phyloP scores from a whole-genome alignment of 2,797 vertebrate species.

The Sebastes melanostomus region DNA sequence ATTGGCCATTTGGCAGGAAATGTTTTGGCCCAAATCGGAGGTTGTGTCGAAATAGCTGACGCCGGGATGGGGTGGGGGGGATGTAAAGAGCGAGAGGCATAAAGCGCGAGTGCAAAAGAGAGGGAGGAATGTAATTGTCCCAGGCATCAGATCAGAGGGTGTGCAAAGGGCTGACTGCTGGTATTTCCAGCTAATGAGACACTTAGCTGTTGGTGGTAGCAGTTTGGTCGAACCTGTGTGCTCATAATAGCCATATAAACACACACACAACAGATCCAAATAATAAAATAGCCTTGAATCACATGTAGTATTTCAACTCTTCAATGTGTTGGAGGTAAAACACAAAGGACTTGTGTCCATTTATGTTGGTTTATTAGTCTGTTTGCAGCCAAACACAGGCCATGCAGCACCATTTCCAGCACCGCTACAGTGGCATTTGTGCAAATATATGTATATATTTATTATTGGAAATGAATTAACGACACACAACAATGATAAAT shows the following conservation, averaged over 20 bases:
- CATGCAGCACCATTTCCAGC: not conserved
- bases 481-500: too few relatives aligned
- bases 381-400: not conserved
- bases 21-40: conserved; percentile 64
- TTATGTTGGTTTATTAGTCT: not conserved
- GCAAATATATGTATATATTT: not conserved
- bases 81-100: conserved; percentile 43
- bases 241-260: conserved; percentile 27
- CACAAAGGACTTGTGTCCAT: not conserved
- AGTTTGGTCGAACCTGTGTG: conserved; percentile 35
- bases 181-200: conserved; percentile 73
- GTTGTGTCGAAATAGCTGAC: conserved; percentile 67
- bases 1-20: conserved; percentile 67
- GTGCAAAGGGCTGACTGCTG: conserved; percentile 61
- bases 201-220: conserved; percentile 55
- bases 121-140: conserved; percentile 40
- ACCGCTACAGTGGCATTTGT: not conserved
- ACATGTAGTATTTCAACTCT: not conserved
- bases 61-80: conserved; percentile 24
- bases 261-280: conserved; percentile 23
- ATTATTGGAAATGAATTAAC: too few relatives aligned
- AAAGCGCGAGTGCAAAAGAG: conserved; percentile 39
- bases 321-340: not conserved
- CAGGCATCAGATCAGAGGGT: conserved; percentile 53
- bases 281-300: not conserved